These are phyloP conservation scores for Phthorimaea operculella DNA, from an alignment of 1,140 invertebrate species.

Conservation along the genomic window DNA sequence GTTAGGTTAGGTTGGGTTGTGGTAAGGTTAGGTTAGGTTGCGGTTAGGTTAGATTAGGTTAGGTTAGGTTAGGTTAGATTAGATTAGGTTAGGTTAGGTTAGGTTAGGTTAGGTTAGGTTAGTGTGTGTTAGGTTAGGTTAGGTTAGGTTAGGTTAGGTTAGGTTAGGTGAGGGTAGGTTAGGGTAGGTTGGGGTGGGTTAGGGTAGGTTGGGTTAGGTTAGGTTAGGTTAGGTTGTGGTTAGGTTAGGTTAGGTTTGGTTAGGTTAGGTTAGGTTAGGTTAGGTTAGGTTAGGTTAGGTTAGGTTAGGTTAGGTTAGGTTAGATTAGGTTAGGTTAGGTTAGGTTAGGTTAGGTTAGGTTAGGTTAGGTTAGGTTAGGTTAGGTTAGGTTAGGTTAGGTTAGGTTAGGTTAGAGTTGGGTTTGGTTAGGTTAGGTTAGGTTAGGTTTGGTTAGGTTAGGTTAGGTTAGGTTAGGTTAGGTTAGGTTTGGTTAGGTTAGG, in stretches of 20 bases:
- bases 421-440: slow-evolving; percentile 9
- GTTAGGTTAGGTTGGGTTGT: too few relatives aligned
- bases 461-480: slow-evolving; percentile 11
- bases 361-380: slow-evolving; percentile 10
- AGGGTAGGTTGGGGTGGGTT: too few relatives aligned
- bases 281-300: slow-evolving; percentile 11
- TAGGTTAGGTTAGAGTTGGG: too few relatives aligned
- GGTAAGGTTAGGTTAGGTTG: too few relatives aligned
- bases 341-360: slow-evolving; percentile 11
- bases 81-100: slow-evolving; percentile 11
- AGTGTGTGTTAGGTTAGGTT: slow-evolving; percentile 10
- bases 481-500: slow-evolving; percentile 10
- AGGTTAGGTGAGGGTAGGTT: too few relatives aligned
- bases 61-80: slow-evolving; percentile 11
- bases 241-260: slow-evolving; percentile 11
- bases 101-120: slow-evolving; percentile 12
- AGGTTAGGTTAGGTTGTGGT: too few relatives aligned
- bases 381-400: slow-evolving; percentile 12
- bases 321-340: slow-evolving; percentile 11
- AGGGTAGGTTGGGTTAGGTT: too few relatives aligned
- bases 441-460: slow-evolving; percentile 11
- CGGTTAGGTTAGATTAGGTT: slow-evolving; percentile 12
- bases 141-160: slow-evolving; percentile 12
- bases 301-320: slow-evolving; percentile 10
- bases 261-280: slow-evolving; percentile 11